These are phyloP conservation scores for Hydrozoanthus tunicans DNA, from an alignment of 64 coral and sea anemone species.

Conservation along the genomic window DNA sequence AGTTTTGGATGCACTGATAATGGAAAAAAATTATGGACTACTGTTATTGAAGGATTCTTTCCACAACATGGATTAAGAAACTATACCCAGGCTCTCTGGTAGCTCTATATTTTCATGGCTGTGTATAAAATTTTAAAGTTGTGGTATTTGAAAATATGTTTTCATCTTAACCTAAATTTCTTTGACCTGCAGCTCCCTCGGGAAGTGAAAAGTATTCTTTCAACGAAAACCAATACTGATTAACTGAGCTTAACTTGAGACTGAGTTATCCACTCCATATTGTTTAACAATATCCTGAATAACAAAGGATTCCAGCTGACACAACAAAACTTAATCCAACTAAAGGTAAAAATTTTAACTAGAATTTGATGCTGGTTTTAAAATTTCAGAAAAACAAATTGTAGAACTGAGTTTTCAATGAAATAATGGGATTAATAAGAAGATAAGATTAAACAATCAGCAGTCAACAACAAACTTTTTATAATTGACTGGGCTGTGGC, in stretches of 20 bases:
- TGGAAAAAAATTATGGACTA: not conserved
- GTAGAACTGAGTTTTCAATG: no score
- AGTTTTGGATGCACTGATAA: not conserved
- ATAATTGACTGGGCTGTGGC: not conserved
- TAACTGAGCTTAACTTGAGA: conserved; percentile 10
- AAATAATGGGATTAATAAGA: not conserved
- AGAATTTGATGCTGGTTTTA: not conserved
- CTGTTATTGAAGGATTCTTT: no score
- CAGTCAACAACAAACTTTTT: not conserved
- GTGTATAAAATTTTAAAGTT: not conserved
- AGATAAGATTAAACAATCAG: not conserved
- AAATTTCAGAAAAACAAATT: not conserved
- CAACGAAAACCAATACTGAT: conserved; percentile 10
- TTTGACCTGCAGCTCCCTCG: conserved; percentile 8
- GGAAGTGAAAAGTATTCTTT: conserved; percentile 6
- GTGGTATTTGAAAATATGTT: conserved; percentile 11
- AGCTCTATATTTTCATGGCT: not conserved
- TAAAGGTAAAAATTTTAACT: no score
- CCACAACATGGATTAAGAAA: not conserved
- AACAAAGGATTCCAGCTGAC: no score
- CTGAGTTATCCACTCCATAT: conserved; percentile 4
- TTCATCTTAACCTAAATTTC: conserved; percentile 4
- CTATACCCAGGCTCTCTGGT: not conserved
- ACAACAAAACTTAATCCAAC: no score
- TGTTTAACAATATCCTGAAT: not conserved